Conservation (phyloP, 2,797 vertebrate species). For the Mormyrus proboscirostris region DNA sequence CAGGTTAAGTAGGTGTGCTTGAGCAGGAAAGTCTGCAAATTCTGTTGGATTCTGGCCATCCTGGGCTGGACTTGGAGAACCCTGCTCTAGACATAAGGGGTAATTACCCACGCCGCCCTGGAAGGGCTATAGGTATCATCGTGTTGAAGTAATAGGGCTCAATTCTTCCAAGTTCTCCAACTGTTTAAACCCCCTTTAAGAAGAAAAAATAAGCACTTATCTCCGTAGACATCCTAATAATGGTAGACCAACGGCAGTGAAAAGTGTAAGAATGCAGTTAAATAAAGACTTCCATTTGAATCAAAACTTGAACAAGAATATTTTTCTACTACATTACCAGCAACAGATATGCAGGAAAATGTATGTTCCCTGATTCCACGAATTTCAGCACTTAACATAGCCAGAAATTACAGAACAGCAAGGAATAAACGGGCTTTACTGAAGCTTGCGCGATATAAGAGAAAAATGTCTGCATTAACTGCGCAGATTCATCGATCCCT, state of each 20-base stretch:
- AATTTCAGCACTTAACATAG: background rate
- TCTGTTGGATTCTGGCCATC: background rate
- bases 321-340: background rate
- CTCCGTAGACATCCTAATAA: background rate
- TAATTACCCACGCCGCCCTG: background rate
- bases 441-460: background rate
- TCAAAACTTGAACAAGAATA: background rate
- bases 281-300: background rate
- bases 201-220: background rate
- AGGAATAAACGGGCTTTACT: background rate
- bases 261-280: background rate
- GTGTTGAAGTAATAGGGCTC: background rate
- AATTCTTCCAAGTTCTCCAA: background rate
- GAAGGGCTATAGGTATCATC: background rate
- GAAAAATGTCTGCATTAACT: background rate
- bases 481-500: background rate
- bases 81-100: background rate
- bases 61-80: background rate
- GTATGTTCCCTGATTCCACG: background rate
- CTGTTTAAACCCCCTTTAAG: background rate
- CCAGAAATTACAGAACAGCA: background rate
- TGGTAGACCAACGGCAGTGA: background rate
- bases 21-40: background rate
- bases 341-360: background rate
- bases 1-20: background rate